Percentiles rank a stretch among this genome's conserved stretches.
These are phyloP conservation scores for Sparus aurata DNA, from an alignment of 2,797 vertebrate genomes.

Conservation along the genomic window DNA sequence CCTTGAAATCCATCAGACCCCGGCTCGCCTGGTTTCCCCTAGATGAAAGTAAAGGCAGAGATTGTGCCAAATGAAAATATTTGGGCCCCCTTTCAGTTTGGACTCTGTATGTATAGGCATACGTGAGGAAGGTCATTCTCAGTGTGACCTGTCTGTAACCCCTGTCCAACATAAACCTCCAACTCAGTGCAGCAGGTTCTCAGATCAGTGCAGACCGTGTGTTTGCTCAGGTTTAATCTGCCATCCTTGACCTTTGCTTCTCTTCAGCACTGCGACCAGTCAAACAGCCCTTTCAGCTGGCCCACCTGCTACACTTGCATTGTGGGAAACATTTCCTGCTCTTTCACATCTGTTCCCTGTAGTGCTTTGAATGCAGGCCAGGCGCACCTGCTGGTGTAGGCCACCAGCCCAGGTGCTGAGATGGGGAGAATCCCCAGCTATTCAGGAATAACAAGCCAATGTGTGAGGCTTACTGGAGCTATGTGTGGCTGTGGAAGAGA, in stretches of 20 bases:
- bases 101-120: constrained; percentile 24
- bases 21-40: constrained; percentile 82
- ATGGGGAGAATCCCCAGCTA: constrained; percentile 23
- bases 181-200: constrained; percentile 42
- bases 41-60: constrained; percentile 47
- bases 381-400: constrained; percentile 58
- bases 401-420: background rate
- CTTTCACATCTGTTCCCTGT: constrained; percentile 33
- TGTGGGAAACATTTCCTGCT: constrained; percentile 73
- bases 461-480: constrained; percentile 42
- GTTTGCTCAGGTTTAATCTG: constrained; percentile 67
- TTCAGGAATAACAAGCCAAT: constrained; percentile 48
- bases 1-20: constrained; percentile 77
- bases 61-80: constrained; percentile 43
- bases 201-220: constrained; percentile 31
- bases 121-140: constrained; percentile 34
- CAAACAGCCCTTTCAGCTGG: constrained; percentile 49
- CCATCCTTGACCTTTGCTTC: constrained; percentile 62
- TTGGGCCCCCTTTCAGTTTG: constrained; percentile 36
- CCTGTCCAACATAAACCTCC: constrained; percentile 46
- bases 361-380: constrained; percentile 40
- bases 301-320: constrained; percentile 76
- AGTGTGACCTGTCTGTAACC: constrained; percentile 65
- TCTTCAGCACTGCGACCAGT: constrained; percentile 30
- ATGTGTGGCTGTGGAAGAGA: constrained; percentile 8